Evolutionary conservation across 2,888 invertebrate genomes (phyloP).

Genomic region (Nesidiocoris tenuis): DNA sequence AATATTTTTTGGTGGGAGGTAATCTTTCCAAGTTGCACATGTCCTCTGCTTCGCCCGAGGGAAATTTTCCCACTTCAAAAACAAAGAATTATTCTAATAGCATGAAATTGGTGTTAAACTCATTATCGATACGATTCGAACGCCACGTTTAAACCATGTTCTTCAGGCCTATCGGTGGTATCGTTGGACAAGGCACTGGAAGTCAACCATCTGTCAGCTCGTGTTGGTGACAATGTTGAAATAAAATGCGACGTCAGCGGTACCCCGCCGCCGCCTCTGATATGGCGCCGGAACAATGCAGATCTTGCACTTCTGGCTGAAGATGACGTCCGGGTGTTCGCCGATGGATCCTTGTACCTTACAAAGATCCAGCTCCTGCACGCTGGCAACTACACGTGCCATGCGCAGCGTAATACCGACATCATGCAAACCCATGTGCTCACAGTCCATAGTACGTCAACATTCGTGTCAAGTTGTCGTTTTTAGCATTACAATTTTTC

Average conservation of each 20-base stretch:
- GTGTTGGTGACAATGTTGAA: conserved; percentile 74
- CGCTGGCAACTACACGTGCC: conserved; percentile 75
- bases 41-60: too few relatives aligned
- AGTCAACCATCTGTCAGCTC: conserved; percentile 67
- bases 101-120: too few relatives aligned
- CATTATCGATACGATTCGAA: too few relatives aligned
- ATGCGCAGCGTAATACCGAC: conserved; percentile 69
- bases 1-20: too few relatives aligned
- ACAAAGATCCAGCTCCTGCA: conserved; percentile 71
- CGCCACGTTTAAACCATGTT: too few relatives aligned
- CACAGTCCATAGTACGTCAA: conserved; percentile 68
- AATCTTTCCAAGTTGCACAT: too few relatives aligned
- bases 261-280: conserved; percentile 67
- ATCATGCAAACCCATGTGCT: conserved; percentile 73
- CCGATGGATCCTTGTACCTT: conserved; percentile 72
- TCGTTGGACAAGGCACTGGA: conserved; percentile 70
- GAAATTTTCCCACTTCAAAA: too few relatives aligned
- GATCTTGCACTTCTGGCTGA: conserved; percentile 58
- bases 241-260: conserved; percentile 75
- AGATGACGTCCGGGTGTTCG: conserved; percentile 64
- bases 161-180: conserved; percentile 70
- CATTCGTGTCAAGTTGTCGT: background rate
- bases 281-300: conserved; percentile 69
- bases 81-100: too few relatives aligned
- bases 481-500: background rate